Evolutionary conservation across 1,140 invertebrate species (phyloP), one percentile per base, ranked within the genome.

Genomic region (Zaprionus camerounensis): DNA sequence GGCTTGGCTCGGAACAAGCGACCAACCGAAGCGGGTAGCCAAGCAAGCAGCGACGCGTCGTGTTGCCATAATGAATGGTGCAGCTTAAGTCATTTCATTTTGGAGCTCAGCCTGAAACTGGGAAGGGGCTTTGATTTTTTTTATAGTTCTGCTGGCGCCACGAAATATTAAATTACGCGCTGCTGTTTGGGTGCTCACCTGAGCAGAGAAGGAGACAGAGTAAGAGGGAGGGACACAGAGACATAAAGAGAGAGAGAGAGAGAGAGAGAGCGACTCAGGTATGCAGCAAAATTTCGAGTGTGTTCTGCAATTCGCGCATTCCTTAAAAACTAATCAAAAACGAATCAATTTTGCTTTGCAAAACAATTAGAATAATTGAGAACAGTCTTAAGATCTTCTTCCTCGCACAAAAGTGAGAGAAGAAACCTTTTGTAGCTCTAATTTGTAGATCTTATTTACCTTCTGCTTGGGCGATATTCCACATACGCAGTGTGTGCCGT

Each of bases 31-130:
- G 59, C 63, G 62, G 55, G 36, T 34, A 34, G 31, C 31, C 28
- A 55, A 61, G 55, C 64, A 55, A 59, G 46, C 63, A 73, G 78
- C 80, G 44, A 64, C 28, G 22, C 51, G 83, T 91, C 91, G 91
- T 92, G 91, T 92, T 91, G 86, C 91, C 91, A 91, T 92, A 92
- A 92, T 92, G 91, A 92, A 92, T 92, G 91, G 91, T 76, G 82
- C 86, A 91, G 87, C 84, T 92, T 82, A 91, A 90, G 86, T 92
- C 86, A 92, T 92, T 92, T 92, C 82, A 92, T 92, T 92, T 92
- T 68, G 69, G 71, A 77, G 15, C 73, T 69, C 53, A 67, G 71
- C 71, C 51, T 69, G 63, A 68, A 64, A 61, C 67, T 83, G 71
- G 67, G 49, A 44, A 20, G 68, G 38, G 63, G 38, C 51, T 67